phyloP scores from a whole-genome alignment of 2,797 vertebrate genomes.

The Aldrovandia affinis region DNA sequence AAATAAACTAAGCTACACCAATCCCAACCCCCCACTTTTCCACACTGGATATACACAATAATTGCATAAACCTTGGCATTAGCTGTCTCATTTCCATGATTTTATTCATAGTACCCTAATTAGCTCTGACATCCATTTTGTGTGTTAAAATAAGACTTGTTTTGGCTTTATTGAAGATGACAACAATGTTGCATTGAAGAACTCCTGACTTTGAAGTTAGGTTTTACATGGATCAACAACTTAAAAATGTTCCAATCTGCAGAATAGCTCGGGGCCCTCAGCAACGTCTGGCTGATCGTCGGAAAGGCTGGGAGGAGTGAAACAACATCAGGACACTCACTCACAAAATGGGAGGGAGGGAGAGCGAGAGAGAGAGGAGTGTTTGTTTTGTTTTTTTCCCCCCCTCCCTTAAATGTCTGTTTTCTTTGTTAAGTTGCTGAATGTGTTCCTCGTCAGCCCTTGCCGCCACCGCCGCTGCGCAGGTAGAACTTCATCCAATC shows the following conservation, averaged over 20 bases:
- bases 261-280: constrained; percentile 23
- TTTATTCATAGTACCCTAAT: constrained; percentile 61
- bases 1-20: constrained; percentile 27
- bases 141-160: constrained; percentile 54
- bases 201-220: constrained; percentile 59
- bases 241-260: constrained; percentile 46
- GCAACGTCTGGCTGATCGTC: background rate
- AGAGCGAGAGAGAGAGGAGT: background rate
- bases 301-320: constrained; percentile 16
- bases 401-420: constrained; percentile 32
- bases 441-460: constrained; percentile 55
- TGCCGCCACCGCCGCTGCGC: constrained; percentile 40
- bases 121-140: constrained; percentile 62
- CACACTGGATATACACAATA: constrained; percentile 62
- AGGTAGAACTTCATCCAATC: constrained; percentile 76
- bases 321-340: constrained; percentile 15
- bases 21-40: constrained; percentile 38
- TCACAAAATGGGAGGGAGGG: background rate
- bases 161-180: constrained; percentile 62
- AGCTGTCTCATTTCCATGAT: constrained; percentile 56
- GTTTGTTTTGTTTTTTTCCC: constrained; percentile 25
- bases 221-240: constrained; percentile 51
- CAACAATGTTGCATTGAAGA: constrained; percentile 59
- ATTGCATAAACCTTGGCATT: constrained; percentile 61
- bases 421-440: constrained; percentile 53